A percentile compares a stretch with the other conserved stretches of the same genome.
Evolutionary conservation across 2,797 vertebrate species (phyloP).

Genomic region (Rousettus madagascariensis): DNA sequence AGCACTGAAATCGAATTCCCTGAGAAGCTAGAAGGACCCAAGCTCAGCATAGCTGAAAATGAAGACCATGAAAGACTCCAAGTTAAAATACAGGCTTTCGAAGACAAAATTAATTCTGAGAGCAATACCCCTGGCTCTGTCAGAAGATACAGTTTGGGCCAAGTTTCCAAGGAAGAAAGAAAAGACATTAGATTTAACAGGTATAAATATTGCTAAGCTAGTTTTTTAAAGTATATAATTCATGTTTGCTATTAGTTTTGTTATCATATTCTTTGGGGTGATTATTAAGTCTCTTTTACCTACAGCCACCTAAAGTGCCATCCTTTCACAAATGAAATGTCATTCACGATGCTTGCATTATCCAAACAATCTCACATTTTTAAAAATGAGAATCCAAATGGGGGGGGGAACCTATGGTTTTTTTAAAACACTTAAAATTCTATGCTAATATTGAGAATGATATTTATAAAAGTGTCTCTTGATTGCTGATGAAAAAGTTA

Average conservation of each 20-base stretch:
- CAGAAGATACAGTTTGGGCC: conserved; percentile 89
- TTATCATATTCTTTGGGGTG: neutral
- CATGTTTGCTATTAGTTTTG: neutral
- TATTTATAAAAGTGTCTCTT: neutral
- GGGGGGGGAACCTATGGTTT: neutral
- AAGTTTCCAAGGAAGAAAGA: conserved; percentile 88
- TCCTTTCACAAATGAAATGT: neutral
- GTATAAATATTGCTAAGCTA: conserved; percentile 79
- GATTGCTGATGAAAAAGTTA: conserved; percentile 33
- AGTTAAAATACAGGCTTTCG: conserved; percentile 89
- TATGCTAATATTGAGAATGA: neutral
- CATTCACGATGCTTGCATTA: neutral
- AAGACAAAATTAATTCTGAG: conserved; percentile 86
- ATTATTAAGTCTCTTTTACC: neutral
- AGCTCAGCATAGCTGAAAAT: conserved; percentile 64
- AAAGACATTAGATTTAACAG: conserved; percentile 93
- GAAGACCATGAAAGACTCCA: conserved; percentile 87
- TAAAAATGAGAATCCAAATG: neutral
- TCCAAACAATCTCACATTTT: neutral
- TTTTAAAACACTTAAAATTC: neutral
- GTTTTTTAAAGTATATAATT: neutral
- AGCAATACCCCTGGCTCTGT: conserved; percentile 83
- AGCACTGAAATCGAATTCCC: conserved; percentile 73
- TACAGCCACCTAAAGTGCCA: neutral
- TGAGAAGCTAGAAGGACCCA: conserved; percentile 75